Base-by-base conservation (phyloP, 2,113 vertebrate genomes). In the Gila orcuttii region DNA sequence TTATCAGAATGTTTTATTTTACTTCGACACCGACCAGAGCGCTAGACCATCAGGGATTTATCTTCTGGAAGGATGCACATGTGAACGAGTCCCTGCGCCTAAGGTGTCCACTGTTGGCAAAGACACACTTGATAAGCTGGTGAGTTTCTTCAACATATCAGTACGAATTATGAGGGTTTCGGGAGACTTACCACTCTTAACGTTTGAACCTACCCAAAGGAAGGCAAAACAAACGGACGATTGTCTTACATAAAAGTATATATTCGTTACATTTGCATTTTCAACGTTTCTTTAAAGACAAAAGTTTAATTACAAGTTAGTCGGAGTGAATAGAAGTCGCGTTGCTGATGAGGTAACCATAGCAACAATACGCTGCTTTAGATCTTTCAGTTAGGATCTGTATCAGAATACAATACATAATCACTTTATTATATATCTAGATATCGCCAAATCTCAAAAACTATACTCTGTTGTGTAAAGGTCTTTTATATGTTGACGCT, bases 11-110 rank as follows among this genome's bases (percentile, higher is more conserved):
- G 92, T 99, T 77, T 95, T 99, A 19, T 99, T 99, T 93, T 99
- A 98, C 95, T 99, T 98, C 92, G 98, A 99, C 89, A 95, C 95
- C 82, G 98, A 99, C 93, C 97, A 98, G 90, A 99, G 97, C 92
- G 90, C 96, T 84, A 95, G 97, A 47, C 97, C 97, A 19, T 95
- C 97, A 3, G 98, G 97, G 94, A 96, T 99, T 93, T 99, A 99
- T 92, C 95, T 99, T 94, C 93, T 99, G 95, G 98, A 99, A 87
- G 97, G 98, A 84, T 98, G 97, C 95, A 98, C 95, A 92, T 99
- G 98, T 92, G 97, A 99, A 92, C 92, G 97, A 91, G 93, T 95
- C 47, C 94, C 96, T 47, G 96, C 96, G 69, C 97, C 96, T 71
- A 97, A 97, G 90, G 93, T 95, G 31, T 95, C 94, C 85, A 93